Evolutionary conservation across 1,140 invertebrate species (phyloP).

Genomic region (Araneus ventricosus): DNA sequence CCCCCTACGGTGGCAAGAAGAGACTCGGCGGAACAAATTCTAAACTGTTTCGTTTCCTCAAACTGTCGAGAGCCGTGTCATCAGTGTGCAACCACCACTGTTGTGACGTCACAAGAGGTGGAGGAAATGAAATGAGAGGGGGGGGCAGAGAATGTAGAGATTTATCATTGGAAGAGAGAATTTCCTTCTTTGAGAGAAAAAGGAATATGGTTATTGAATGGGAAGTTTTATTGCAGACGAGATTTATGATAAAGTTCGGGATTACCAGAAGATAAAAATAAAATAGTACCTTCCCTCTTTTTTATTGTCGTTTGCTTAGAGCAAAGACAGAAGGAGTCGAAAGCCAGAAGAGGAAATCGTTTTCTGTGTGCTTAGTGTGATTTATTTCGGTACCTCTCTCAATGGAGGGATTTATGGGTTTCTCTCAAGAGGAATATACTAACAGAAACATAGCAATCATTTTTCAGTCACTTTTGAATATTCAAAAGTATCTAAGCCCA

Average conservation of each 20-base stretch:
- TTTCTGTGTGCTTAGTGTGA: not conserved
- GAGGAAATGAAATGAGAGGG: not conserved
- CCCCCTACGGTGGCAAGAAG: not conserved
- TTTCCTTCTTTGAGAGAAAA: not conserved
- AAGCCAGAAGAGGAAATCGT: not conserved
- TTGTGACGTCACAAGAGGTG: not conserved
- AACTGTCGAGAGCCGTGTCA: not conserved
- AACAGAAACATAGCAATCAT: too few species aligned
- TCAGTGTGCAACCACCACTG: not conserved
- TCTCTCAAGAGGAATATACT: too few species aligned
- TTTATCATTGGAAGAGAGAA: not conserved
- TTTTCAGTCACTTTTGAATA: too few species aligned
- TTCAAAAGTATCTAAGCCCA: too few species aligned
- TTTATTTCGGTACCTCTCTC: too few species aligned
- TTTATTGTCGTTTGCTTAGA: not conserved
- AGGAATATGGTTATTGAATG: slow-evolving; percentile 10
- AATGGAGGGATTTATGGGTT: too few species aligned
- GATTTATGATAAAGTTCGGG: not conserved
- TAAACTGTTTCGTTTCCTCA: slow-evolving; percentile 4
- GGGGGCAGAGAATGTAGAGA: not conserved
- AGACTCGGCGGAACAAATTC: not conserved
- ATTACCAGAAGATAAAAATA: not conserved
- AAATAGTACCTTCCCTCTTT: not conserved
- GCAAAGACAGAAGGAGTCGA: not conserved
- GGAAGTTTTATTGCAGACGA: slow-evolving; percentile 1